Base-by-base conservation (phyloP, 1,140 invertebrate genomes). In the Planococcus citri region DNA sequence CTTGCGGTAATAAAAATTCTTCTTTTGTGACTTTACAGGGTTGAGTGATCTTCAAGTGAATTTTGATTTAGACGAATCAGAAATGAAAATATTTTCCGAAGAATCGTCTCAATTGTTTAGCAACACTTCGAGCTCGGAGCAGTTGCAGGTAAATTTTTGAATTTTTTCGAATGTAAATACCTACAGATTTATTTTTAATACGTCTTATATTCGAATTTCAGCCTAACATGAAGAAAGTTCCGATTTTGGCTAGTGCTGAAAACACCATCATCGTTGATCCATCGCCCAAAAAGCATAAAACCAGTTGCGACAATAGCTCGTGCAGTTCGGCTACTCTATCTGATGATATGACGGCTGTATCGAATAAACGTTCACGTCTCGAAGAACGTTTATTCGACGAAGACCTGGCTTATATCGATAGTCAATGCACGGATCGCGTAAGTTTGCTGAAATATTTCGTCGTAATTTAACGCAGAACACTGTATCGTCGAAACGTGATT, bases 81-180 rank as follows among this genome's bases (percentile, higher is more conserved):
- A 93, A 78, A 88, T 89, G 83, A 83, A 88, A 74, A 91, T 92
- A 79, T 90, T 92, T 76, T 90, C 88, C 12, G 90, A 91, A 76
- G 90, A 92, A 73, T 86, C 86, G 1, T 75, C 74, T 68, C 74
- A 75, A 67, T 69, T 76, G 17, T 76, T 75, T 37, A 76, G 74
- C 64, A 73, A 73, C 64, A 72, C 71, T 9, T 71, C 58, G 22
- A 73, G 71, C 61, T 61, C 70, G 21, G 72, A 73, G 78, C n/a
- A 79, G 76, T 3, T 80, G 77, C 12, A 80, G 78, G 71, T 69
- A 33, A 22, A 61, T 0, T 22, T 58, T 22, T 4, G 6, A 58
- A n/a, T n/a, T n/a, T 58, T 8, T 58, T 22, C 21, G 6, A 58
- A 4, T 17, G 17, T 22, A 58, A 58, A 22, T 4, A 4, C 21